Evolutionary conservation across 2,113 vertebrate species (phyloP).

Genomic region (Hippoglossus stenolepis): DNA sequence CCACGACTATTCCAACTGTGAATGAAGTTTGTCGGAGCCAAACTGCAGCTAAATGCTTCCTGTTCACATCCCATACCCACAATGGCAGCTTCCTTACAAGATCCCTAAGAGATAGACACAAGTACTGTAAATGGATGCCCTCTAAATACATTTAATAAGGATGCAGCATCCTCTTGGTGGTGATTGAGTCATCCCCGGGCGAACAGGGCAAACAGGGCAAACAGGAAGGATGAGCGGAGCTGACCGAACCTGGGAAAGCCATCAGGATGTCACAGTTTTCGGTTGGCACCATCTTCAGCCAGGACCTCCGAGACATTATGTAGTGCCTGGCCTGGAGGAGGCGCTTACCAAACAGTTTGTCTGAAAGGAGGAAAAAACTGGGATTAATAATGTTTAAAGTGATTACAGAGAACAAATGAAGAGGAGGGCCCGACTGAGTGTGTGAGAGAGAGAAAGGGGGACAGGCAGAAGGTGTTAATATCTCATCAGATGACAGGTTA

Average conservation of each 20-base stretch:
- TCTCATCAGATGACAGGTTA: conserved; percentile 26
- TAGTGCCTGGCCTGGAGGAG: conserved; percentile 93
- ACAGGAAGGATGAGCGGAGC: neutral
- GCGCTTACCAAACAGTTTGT: conserved; percentile 95
- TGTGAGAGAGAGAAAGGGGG: no score
- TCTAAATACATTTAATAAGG: conserved; percentile 26
- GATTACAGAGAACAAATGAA: neutral
- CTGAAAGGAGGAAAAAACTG: conserved; percentile 71
- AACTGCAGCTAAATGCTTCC: no score
- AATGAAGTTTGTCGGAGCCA: no score
- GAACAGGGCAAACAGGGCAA: neutral
- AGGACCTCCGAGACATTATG: conserved; percentile 96
- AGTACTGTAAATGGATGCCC: conserved; percentile 27
- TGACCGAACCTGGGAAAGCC: conserved; percentile 90
- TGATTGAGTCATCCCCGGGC: neutral
- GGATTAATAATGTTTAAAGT: conserved; percentile 21
- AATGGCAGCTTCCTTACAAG: no score
- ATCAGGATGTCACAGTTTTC: conserved; percentile 98
- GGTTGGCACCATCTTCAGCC: conserved; percentile 97
- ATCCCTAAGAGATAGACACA: neutral
- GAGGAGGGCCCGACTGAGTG: neutral
- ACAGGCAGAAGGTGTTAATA: conserved; percentile 43
- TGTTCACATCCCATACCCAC: no score
- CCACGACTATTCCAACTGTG: no score
- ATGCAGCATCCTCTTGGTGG: conserved; percentile 1